Evolutionary conservation across 2,797 vertebrate species (phyloP), one percentile per base, ranked within the genome.

Genomic region (Lepus townsendii): DNA sequence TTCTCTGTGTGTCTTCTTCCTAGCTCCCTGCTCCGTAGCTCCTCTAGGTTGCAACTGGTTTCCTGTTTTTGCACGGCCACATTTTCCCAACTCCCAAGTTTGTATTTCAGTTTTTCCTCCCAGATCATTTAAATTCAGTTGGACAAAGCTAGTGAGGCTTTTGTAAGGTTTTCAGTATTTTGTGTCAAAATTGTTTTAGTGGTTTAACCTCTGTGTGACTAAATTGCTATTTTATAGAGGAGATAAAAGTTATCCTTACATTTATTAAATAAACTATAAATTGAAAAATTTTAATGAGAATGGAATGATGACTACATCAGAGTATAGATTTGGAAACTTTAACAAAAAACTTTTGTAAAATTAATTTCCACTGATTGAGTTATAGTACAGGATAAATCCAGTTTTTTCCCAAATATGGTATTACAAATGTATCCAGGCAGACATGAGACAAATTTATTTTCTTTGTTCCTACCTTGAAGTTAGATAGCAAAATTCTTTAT

Each of bases 311-410:
- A 87, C 63, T 91, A 0, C 1, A 27, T 92, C 69, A 26, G 32
- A 96, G 42, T 85, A 24, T 60, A 88, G 62, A 12, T 95, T 89
- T 96, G 73, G 66, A 88, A 97, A 77, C 75, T 86, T 68, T 65
- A 87, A 75, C 71, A 86, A 65, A 80, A 78, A 3, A 16, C 83
- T 63, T 90, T 88, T 94, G 19, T 92, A 77, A 90, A 38, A 62
- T 84, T 42, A 79, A 32, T 85, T 91, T 86, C 9, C 11, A 77
- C 57, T 75, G 19, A 13, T 65, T 75, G 60, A 94, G 91, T 69
- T 95, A 17, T 65, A 76, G 88, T 27, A 30, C 1, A 26, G 80
- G 73, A 65, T 32, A 94, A 27, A 75, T 71, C 13, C 60, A 71
- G 2, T 86, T 83, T 95, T 88, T 47, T 35, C 57, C 82, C 26